A percentile compares a stretch with the other conserved stretches of the same genome.
phyloP scores from a whole-genome alignment of 2,888 invertebrate species.

The Pollenia labialis region DNA sequence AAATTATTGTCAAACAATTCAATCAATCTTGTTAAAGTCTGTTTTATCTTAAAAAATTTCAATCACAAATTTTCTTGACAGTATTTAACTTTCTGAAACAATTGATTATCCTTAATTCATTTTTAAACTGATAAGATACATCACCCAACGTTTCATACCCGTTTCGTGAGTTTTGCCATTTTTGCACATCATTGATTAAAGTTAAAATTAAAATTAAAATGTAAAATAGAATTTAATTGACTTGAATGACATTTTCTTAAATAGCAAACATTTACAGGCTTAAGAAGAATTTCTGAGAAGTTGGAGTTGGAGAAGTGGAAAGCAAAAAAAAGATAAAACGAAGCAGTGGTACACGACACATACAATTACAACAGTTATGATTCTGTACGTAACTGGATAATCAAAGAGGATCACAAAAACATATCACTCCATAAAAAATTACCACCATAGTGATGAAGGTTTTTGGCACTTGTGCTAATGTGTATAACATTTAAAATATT shows the following conservation, averaged over 20 bases:
- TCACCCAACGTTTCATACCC: neutral
- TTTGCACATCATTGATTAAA: conserved; percentile 59
- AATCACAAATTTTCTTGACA: neutral
- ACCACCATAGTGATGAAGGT: no score
- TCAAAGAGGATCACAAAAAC: no score
- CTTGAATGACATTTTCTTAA: conserved; percentile 57
- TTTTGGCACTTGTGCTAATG: no score
- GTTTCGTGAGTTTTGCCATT: conserved; percentile 30
- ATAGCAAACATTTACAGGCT: neutral
- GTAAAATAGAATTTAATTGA: conserved; percentile 67
- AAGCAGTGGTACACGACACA: neutral
- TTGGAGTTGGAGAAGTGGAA: neutral
- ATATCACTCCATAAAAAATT: no score
- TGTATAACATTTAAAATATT: no score
- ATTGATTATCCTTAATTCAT: conserved; percentile 14
- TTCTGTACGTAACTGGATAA: no score
- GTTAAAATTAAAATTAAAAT: conserved; percentile 56
- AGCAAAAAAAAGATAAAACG: neutral
- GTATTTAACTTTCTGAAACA: neutral
- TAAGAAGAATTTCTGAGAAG: neutral
- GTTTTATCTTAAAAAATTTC: neutral
- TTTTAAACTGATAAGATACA: conserved; percentile 2
- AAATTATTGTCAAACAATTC: no score
- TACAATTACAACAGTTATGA: no score
- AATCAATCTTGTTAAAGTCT: neutral